Evolutionary conservation across 2,888 invertebrate species (phyloP).

Genomic region (Lithophane ornitopus): DNA sequence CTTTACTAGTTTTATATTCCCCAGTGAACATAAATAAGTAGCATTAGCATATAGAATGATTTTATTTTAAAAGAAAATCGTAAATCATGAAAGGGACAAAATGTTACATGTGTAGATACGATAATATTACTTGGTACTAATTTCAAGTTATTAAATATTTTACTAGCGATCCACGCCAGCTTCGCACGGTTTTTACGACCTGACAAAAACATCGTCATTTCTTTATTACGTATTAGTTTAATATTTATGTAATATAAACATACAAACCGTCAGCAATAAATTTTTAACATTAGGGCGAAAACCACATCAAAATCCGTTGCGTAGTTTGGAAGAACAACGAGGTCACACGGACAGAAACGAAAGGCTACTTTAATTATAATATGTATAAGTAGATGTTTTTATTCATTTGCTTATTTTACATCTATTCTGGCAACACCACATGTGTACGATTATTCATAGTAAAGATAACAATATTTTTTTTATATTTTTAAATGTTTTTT

Average conservation of each 20-base stretch:
- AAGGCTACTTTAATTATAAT: background rate
- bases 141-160: conserved; percentile 2
- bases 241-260: background rate
- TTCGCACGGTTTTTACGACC: background rate
- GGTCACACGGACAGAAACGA: background rate
- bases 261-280: background rate
- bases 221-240: background rate
- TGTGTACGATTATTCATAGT: background rate
- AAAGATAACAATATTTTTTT: too few relatives aligned
- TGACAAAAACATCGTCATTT: background rate
- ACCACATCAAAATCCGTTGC: background rate
- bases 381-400: too few relatives aligned
- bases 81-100: conserved; percentile 26
- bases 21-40: conserved; percentile 19
- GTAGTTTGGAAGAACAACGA: background rate
- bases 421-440: too few relatives aligned
- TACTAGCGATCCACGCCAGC: background rate
- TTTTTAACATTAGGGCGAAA: background rate
- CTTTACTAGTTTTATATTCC: conserved; percentile 15
- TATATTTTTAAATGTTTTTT: too few relatives aligned
- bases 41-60: conserved; percentile 46
- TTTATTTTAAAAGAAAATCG: conserved; percentile 16
- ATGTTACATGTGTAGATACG: background rate
- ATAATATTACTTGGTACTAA: background rate
- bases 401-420: too few relatives aligned